phyloP scores from a whole-genome alignment of 2,113 vertebrate species.

The Apteryx mantelli region DNA sequence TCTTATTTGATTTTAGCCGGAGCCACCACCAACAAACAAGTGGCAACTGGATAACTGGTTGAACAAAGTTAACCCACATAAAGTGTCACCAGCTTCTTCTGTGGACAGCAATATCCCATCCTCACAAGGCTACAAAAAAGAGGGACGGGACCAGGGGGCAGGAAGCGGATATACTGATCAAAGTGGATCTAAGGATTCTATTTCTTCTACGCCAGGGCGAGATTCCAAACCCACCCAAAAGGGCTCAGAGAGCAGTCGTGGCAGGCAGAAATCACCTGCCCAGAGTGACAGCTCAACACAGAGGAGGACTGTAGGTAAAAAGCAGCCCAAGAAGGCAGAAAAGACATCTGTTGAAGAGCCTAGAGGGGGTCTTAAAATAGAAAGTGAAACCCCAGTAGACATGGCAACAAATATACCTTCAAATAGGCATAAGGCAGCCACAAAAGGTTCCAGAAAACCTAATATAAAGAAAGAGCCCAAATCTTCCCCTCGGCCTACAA shows the following conservation, averaged over 20 bases:
- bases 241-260: constrained; percentile 86
- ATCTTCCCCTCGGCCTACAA: constrained; percentile 86
- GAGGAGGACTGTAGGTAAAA: constrained; percentile 91
- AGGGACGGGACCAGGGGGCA: constrained; percentile 85
- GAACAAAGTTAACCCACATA: constrained; percentile 91
- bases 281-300: constrained; percentile 88
- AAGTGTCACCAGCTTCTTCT: constrained; percentile 93
- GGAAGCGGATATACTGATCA: constrained; percentile 85
- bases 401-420: constrained; percentile 86
- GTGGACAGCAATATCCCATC: constrained; percentile 91
- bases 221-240: constrained; percentile 90
- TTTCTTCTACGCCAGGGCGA: constrained; percentile 83
- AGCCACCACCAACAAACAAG: constrained; percentile 93
- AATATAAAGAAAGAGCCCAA: constrained; percentile 94
- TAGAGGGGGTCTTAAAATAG: constrained; percentile 92
- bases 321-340: constrained; percentile 96
- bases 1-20: constrained; percentile 81
- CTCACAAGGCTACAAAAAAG: constrained; percentile 92
- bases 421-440: constrained; percentile 89
- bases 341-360: constrained; percentile 91
- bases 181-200: constrained; percentile 87
- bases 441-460: constrained; percentile 94
- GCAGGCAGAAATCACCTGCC: constrained; percentile 94
- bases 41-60: constrained; percentile 99
- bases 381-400: constrained; percentile 91